Evolutionary conservation across 2,797 vertebrate genomes (phyloP), one percentile per base, ranked within the genome.

Genomic region (Ceryle rudis): DNA sequence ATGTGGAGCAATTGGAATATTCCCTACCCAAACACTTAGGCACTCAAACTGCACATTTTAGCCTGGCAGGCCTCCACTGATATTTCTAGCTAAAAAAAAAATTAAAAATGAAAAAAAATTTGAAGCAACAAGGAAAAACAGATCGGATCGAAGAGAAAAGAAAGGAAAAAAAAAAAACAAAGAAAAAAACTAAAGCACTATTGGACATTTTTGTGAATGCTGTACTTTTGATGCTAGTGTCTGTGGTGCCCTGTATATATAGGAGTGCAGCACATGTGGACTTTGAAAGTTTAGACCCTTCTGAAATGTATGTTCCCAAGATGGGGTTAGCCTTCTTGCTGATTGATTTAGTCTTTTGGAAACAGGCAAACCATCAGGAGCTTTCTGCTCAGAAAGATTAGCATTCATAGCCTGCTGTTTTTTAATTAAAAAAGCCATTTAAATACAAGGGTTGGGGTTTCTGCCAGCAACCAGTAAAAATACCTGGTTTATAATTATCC

Each of bases 401-500:
- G 80, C 93, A 97, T 97, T 94, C 96, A 95, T 91, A 97, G 94
- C 96, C 93, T 91, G 95, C 92, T 96, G 96, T 83, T 97, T 97
- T 94, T 94, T 95, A 96, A 97, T 97, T 96, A 95, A 97, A 97
- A 97, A 97, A 96, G 46, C 75, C 89, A 85, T 97, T 97, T 97
- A 95, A 92, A 96, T 92, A 97, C 90, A 94, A 93, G 94, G 87
- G 95, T 97, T 97, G 95, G 95, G 94, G 96, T 67, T 95, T 96
- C 69, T 97, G 96, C 97, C 97, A 97, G 90, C 88, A 97, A 84
- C 79, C 88, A 91, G 97, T 97, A 97, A 96, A 97, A 96, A 96
- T 97, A 97, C 96, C 96, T 97, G 96, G 79, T 97, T 96, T 96
- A 74, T 96, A 97, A 97, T 97, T 97, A 96, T 96, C 92, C 95